Conservation (phyloP, 2,888 invertebrate genomes). For the Scelioninae gen. 2 region DNA sequence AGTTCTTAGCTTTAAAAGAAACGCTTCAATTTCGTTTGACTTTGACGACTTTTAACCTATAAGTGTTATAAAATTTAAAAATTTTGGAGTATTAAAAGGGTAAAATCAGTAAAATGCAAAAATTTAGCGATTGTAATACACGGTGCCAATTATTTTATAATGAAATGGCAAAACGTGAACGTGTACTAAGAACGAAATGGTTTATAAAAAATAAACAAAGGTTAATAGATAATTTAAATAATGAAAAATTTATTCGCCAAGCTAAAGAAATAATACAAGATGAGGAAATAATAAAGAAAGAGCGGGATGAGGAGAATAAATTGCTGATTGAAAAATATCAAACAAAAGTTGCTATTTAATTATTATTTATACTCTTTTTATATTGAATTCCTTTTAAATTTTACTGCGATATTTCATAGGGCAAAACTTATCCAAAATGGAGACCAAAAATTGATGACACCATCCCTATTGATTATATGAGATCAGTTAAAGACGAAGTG, state of each 20-base stretch:
- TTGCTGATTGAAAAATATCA: constrained; percentile 15
- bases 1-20: neutral
- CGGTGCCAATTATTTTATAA: constrained; percentile 68
- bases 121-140: constrained; percentile 64
- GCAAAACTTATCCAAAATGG: constrained; percentile 61
- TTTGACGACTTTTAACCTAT: constrained; percentile 1
- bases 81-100: no score
- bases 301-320: constrained; percentile 41
- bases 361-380: neutral
- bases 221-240: constrained; percentile 66
- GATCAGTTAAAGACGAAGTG: constrained; percentile 65
- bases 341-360: constrained; percentile 10
- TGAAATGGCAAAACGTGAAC: constrained; percentile 35
- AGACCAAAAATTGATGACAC: constrained; percentile 61
- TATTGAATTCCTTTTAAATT: no score
- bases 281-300: constrained; percentile 31
- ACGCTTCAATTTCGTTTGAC: neutral
- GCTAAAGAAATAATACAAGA: constrained; percentile 50
- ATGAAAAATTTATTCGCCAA: constrained; percentile 52
- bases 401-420: neutral
- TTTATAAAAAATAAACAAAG: constrained; percentile 68
- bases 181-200: constrained; percentile 67
- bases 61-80: no score
- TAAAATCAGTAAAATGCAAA: constrained; percentile 16
- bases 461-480: constrained; percentile 65